Base-by-base conservation (phyloP, 2,888 invertebrate species). In the Corbicula japonica region DNA sequence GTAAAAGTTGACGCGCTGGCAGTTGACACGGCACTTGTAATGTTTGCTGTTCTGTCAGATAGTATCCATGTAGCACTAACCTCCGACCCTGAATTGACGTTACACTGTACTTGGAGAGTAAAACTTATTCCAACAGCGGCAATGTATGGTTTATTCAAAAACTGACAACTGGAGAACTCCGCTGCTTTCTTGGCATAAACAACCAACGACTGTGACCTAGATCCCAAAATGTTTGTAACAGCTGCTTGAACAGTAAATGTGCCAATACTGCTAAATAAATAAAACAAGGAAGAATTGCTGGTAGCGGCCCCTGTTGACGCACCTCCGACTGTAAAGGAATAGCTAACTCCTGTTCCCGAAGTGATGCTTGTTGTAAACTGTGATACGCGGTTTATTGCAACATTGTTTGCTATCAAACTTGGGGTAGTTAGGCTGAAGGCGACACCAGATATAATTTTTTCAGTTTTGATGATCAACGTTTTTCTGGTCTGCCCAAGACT, bases 221-320 rank as follows among this genome's bases (percentile, higher is more conserved):
- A 38, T 2, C 65, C 65, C 1, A 83, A 58, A 18, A 70, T 76
- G 38, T 80, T 83, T 50, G 34, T 21, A 1, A 80, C 70, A 18
- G 66, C 63, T 2, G 77, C 74, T 1, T 50, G 48, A 1, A 87
- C 77, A 5, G 52, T 76, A 26, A 78, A 80, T 15, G 73, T 77
- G 12, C 80, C 86, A 12, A 79, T 54, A n/a, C 62, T 71, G 15
- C 68, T 54, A 56, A 86, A 88, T 6, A 61, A 70, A 48, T 76
- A 58, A n/a, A 26, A 21, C 23, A 86, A 35, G 23, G 66, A 38
- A 10, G 63, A 48, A 15, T 32, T 65, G 8, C 28, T 41, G 4
- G 38, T 23, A 8, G 28, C 54, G 26, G 60, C 60, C 23, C 68
- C 4, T 8, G 62, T 58, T 23, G 34, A 1, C 0, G 41, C 23